Conservation (phyloP, 92 coral and sea anemone species). For the Paramuricea clavata region DNA sequence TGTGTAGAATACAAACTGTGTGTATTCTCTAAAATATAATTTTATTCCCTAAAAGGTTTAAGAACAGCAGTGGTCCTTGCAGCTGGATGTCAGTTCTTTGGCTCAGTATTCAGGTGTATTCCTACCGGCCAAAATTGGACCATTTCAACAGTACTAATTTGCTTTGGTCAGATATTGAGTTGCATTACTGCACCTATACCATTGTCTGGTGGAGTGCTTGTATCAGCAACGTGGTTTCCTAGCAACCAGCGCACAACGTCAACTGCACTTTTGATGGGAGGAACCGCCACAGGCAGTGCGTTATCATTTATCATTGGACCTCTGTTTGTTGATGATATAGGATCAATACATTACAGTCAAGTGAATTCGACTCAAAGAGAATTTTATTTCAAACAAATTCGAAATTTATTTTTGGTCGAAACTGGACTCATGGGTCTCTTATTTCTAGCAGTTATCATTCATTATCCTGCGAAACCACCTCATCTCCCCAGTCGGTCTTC, state of each 20-base stretch:
- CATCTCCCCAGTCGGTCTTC: conserved; percentile 94
- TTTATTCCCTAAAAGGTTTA: conserved; percentile 70
- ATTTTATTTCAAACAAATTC: conserved; percentile 64
- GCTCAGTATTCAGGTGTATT: conserved; percentile 88
- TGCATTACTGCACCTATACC: conserved; percentile 96
- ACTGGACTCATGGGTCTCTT: conserved; percentile 73
- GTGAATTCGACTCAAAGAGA: conserved; percentile 67
- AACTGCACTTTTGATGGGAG: conserved; percentile 90
- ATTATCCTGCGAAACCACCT: conserved; percentile 85
- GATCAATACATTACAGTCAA: conserved; percentile 4
- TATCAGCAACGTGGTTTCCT: conserved; percentile 99
- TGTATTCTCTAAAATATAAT: no score
- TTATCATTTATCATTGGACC: conserved; percentile 91
- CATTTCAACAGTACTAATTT: conserved; percentile 77
- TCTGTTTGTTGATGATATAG: conserved; percentile 80
- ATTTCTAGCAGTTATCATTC: conserved; percentile 74
- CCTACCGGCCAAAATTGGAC: conserved; percentile 66
- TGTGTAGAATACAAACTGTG: no score
- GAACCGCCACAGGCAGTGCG: conserved; percentile 88
- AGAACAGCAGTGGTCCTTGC: conserved; percentile 91
- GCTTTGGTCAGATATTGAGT: conserved; percentile 87
- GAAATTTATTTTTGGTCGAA: conserved; percentile 86
- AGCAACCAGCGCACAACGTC: conserved; percentile 98
- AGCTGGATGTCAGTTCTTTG: conserved; percentile 84
- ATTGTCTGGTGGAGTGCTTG: conserved; percentile 93